These are phyloP conservation scores for Pediacus dermestoides DNA, from an alignment of 2,888 invertebrate genomes.

Conservation along the genomic window DNA sequence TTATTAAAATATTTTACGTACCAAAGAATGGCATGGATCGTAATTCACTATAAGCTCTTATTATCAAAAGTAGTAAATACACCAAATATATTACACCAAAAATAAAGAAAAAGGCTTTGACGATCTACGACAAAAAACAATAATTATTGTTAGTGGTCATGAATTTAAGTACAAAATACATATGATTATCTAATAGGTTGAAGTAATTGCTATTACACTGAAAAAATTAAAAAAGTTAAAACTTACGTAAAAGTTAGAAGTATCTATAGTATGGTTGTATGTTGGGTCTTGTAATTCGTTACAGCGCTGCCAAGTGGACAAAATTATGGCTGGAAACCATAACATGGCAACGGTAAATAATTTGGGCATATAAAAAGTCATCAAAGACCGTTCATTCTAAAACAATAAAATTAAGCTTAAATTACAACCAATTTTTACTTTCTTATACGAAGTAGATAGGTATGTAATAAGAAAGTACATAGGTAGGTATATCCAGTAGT, in stretches of 20 bases:
- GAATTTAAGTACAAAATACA: no score
- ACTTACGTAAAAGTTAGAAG: conserved; percentile 77
- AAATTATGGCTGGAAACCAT: conserved; percentile 80
- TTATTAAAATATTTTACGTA: conserved; percentile 51
- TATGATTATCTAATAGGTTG: conserved; percentile 1
- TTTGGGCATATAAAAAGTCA: conserved; percentile 90
- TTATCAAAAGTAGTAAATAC: conserved; percentile 77
- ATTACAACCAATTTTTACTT: conserved; percentile 2
- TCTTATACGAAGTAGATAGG: no score
- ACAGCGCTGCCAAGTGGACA: conserved; percentile 88
- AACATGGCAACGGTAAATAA: conserved; percentile 78
- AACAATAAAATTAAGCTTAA: conserved; percentile 18
- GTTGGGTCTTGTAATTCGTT: conserved; percentile 88
- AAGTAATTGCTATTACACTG: background rate
- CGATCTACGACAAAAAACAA: conserved; percentile 60
- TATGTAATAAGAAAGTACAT: conserved; percentile 1
- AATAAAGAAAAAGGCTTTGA: conserved; percentile 87
- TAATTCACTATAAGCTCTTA: conserved; percentile 90
- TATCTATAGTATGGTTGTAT: conserved; percentile 83
- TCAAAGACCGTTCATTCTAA: conserved; percentile 81
- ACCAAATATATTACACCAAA: conserved; percentile 80
- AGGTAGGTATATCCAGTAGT: background rate
- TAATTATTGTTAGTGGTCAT: no score
- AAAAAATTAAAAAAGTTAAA: conserved; percentile 6
- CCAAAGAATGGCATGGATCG: conserved; percentile 98